Conservation (phyloP, 2,888 invertebrate genomes). For the Melanotus villosus region DNA sequence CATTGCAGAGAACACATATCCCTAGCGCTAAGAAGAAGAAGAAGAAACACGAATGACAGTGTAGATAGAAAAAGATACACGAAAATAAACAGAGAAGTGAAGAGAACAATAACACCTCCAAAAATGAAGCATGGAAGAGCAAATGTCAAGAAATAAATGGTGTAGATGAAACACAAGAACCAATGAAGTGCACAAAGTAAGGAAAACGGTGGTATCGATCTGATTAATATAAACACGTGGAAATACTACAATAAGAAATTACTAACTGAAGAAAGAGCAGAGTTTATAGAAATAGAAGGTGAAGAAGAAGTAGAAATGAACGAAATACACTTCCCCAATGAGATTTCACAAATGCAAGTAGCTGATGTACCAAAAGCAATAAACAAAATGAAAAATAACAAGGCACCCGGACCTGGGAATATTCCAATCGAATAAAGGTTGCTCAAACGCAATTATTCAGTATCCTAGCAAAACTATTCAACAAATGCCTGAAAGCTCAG, state of each 20-base stretch:
- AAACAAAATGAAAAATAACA: neutral
- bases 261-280: slow-evolving; percentile 2
- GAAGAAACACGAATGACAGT: too few relatives aligned
- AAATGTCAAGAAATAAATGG: too few relatives aligned
- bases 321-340: too few relatives aligned
- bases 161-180: too few relatives aligned
- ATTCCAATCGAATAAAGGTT: neutral
- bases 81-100: neutral
- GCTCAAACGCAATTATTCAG: neutral
- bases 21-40: too few relatives aligned
- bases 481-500: too few relatives aligned
- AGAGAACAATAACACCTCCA: too few relatives aligned
- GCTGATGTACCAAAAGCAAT: neutral
- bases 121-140: too few relatives aligned
- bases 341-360: neutral
- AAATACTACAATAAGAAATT: neutral
- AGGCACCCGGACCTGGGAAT: slow-evolving; percentile 3
- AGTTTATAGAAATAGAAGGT: slow-evolving; percentile 1
- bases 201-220: neutral
- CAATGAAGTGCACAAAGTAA: neutral
- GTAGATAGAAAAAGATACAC: too few relatives aligned
- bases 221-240: neutral
- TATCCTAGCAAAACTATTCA: slow-evolving; percentile 2
- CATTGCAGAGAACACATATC: too few relatives aligned
- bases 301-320: too few relatives aligned